A percentile compares a stretch with the other conserved stretches of the same genome.
These are phyloP conservation scores for Pomacea maculata DNA, from an alignment of 1,140 invertebrate species.

Conservation along the genomic window DNA sequence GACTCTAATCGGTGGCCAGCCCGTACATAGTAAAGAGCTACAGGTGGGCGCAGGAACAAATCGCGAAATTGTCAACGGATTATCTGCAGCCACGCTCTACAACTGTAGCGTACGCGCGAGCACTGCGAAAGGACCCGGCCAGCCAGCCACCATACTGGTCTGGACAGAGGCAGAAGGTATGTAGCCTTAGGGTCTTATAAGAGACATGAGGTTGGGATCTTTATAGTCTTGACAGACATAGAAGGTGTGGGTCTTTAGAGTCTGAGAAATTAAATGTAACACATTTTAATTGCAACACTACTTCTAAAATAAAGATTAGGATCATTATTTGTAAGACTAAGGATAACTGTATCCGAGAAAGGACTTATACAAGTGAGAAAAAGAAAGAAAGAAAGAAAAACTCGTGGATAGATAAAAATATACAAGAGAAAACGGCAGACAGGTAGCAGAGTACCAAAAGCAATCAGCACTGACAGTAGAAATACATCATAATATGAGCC, in stretches of 20 bases:
- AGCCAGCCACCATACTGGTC: constrained; percentile 67
- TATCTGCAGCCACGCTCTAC: constrained; percentile 79
- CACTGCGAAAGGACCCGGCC: constrained; percentile 72
- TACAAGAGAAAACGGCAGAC: not conserved
- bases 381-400: constrained; percentile 5
- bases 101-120: constrained; percentile 75
- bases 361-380: not conserved
- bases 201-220: no score
- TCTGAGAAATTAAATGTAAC: no score
- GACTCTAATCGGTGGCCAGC: not conserved
- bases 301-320: no score
- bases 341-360: not conserved
- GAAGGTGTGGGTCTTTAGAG: no score
- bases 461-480: no score
- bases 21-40: not conserved
- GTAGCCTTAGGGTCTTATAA: not conserved
- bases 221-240: no score
- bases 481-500: no score
- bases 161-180: constrained; percentile 70
- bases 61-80: constrained; percentile 57
- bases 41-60: constrained; percentile 1
- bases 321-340: not conserved
- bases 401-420: not conserved
- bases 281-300: no score
- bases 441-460: no score